These are phyloP conservation scores for Dicrurus megarhynchus DNA, from an alignment of 2,113 vertebrate species.

Conservation along the genomic window DNA sequence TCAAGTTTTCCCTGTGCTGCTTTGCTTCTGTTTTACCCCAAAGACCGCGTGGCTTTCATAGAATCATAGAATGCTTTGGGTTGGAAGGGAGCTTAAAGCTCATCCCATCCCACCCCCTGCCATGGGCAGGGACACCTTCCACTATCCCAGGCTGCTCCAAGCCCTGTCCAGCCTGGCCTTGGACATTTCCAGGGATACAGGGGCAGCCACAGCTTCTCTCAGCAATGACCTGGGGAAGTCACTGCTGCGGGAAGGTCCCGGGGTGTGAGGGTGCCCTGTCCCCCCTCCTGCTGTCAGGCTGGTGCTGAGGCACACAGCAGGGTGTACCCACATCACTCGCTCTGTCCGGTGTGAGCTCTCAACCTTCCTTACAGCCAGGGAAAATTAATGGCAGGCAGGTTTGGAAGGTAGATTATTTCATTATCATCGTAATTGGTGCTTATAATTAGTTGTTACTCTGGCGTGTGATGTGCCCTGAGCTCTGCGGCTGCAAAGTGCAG, in stretches of 20 bases:
- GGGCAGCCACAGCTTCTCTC: not conserved
- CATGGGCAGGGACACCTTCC: not conserved
- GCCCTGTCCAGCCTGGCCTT: fast-evolving
- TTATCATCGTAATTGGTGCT: slow-evolving; percentile 47
- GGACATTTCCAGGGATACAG: not conserved
- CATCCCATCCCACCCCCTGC: not conserved
- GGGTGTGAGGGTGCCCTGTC: not conserved
- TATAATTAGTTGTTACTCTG: slow-evolving; percentile 52
- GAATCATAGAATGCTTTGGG: not conserved
- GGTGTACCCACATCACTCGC: fast-evolving
- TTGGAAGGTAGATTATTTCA: slow-evolving; percentile 47
- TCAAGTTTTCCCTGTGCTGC: not conserved
- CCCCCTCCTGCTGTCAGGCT: fast-evolving
- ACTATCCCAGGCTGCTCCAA: not conserved
- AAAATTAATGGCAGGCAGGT: slow-evolving; percentile 20
- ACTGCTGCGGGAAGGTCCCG: fast-evolving
- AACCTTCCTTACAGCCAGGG: not conserved
- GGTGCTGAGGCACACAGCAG: not conserved
- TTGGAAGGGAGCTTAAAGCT: not conserved
- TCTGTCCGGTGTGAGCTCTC: not conserved
- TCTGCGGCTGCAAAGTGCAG: not conserved
- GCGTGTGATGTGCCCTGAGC: slow-evolving; percentile 23
- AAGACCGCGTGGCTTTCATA: fast-evolving
- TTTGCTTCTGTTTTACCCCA: not conserved
- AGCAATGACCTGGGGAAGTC: not conserved